phyloP scores from a whole-genome alignment of 2,888 invertebrate species.

The Subacronicta megacephala region DNA sequence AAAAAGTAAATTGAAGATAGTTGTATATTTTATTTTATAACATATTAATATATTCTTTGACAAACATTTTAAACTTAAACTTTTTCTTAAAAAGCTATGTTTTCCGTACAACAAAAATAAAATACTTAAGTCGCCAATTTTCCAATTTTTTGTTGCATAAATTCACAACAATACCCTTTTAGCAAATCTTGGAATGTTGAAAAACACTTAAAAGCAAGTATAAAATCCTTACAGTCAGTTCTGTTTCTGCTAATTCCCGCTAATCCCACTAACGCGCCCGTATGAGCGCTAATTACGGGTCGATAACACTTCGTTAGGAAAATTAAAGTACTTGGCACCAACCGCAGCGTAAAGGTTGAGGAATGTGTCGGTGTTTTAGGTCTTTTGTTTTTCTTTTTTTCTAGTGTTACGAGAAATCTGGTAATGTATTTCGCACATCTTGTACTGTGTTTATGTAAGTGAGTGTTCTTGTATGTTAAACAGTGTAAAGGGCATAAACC shows the following conservation, averaged over 20 bases:
- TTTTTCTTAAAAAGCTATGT: too few species aligned
- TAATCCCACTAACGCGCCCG: conserved; percentile 49
- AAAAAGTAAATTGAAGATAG: too few species aligned
- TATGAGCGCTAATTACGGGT: conserved; percentile 47
- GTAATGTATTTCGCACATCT: conserved; percentile 36
- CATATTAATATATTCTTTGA: too few species aligned
- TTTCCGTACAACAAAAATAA: too few species aligned
- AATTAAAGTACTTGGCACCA: conserved; percentile 54
- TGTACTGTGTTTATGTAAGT: conserved; percentile 13
- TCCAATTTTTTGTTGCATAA: too few species aligned
- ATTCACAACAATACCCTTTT: too few species aligned
- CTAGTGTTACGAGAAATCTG: conserved; percentile 16
- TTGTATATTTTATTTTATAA: too few species aligned
- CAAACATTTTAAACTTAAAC: too few species aligned
- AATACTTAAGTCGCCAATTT: too few species aligned
- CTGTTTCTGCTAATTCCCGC: conserved; percentile 33
- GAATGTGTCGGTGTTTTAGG: conserved; percentile 26
- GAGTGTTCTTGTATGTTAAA: neutral
- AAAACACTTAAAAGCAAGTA: neutral
- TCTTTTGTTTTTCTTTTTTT: conserved; percentile 5
- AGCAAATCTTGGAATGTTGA: neutral
- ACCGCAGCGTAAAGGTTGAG: conserved; percentile 20
- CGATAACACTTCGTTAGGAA: conserved; percentile 55
- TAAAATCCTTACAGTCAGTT: conserved; percentile 2
- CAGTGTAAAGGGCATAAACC: too few species aligned